Conservation (phyloP, 1,140 invertebrate genomes). For the Zaprionus tsacasi region DNA sequence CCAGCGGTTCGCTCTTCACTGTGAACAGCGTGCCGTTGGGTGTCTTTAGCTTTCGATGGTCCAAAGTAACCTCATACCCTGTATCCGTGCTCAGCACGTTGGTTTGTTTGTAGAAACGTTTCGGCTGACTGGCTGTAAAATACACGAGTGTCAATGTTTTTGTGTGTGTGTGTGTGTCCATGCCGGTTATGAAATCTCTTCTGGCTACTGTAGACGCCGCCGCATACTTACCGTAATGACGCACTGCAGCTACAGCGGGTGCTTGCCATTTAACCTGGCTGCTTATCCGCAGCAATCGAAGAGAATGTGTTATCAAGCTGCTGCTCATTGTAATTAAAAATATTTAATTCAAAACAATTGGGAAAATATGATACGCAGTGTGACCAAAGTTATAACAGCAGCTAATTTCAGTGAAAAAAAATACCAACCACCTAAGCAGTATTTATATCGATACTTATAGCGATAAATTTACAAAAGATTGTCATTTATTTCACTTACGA, state of each 20-base stretch:
- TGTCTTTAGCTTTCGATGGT: conserved; percentile 94
- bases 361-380: neutral
- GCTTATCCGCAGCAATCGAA: conserved; percentile 38
- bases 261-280: conserved; percentile 20
- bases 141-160: neutral
- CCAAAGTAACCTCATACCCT: conserved; percentile 91
- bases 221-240: conserved; percentile 55
- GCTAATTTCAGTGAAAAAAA: neutral
- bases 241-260: conserved; percentile 14
- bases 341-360: neutral
- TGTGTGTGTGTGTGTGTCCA: neutral
- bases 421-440: neutral
- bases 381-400: neutral
- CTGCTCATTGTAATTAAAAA: conserved; percentile 40
- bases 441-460: neutral
- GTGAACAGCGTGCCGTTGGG: conserved; percentile 91
- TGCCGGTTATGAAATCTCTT: conserved; percentile 65
- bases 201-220: neutral
- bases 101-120: conserved; percentile 90
- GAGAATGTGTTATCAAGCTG: conserved; percentile 28
- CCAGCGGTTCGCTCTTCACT: conserved; percentile 94
- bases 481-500: neutral
- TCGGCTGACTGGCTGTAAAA: conserved; percentile 84
- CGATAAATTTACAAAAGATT: neutral
- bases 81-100: conserved; percentile 87